These are phyloP conservation scores for Cairina moschata DNA, from an alignment of 2,113 vertebrate species.

Conservation along the genomic window DNA sequence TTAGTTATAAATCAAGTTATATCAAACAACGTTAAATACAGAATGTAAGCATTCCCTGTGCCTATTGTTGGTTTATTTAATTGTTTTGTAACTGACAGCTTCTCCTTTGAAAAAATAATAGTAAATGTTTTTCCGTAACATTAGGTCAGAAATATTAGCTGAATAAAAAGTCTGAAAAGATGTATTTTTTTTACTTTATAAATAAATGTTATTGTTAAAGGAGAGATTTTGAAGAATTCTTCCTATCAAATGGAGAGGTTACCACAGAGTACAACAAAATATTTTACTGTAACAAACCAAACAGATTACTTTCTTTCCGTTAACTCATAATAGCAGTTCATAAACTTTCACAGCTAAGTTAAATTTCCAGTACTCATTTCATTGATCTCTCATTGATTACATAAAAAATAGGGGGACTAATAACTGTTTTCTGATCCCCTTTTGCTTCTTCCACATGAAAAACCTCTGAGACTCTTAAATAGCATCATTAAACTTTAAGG, in stretches of 20 bases:
- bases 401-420: neutral
- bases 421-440: neutral
- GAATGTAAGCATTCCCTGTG: slow-evolving; percentile 16
- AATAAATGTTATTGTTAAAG: neutral
- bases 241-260: neutral
- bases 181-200: neutral
- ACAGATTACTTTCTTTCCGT: neutral
- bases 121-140: neutral
- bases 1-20: slow-evolving; percentile 31
- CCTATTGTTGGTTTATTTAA: neutral
- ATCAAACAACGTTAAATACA: neutral
- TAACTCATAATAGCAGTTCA: neutral
- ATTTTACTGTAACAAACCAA: neutral
- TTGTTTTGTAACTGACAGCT: neutral
- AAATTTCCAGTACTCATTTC: neutral
- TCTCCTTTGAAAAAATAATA: slow-evolving; percentile 26
- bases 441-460: neutral
- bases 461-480: neutral
- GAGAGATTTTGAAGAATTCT: neutral
- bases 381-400: neutral
- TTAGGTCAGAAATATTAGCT: slow-evolving; percentile 3
- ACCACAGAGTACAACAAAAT: neutral
- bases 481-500: neutral
- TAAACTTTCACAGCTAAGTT: neutral
- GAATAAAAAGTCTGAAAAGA: neutral